Evolutionary conservation across 64 coral and sea anemone genomes (phyloP).

Genomic region (Stylophora pistillata): DNA sequence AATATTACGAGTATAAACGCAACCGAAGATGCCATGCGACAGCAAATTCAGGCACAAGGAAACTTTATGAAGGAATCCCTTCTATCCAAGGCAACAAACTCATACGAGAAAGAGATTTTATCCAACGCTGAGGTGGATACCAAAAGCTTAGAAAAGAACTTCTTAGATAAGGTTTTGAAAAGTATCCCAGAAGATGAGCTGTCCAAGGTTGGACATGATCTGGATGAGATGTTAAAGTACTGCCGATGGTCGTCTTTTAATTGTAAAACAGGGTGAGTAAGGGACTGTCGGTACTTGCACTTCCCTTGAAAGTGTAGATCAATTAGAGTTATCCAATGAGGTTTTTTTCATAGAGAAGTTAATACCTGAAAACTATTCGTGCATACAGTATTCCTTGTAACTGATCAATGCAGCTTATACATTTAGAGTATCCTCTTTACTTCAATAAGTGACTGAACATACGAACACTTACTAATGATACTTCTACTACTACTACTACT

Average conservation of each 20-base stretch:
- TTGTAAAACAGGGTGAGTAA: constrained; percentile 71
- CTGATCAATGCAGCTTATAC: not conserved
- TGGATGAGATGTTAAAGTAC: constrained; percentile 57
- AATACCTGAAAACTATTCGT: no score
- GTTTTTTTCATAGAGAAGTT: no score
- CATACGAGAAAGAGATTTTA: constrained; percentile 16
- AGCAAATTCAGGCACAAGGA: not conserved
- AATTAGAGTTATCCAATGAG: no score
- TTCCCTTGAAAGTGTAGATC: no score
- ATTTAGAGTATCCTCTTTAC: no score
- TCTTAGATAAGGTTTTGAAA: constrained; percentile 25
- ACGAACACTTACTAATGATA: no score
- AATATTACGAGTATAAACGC: not conserved
- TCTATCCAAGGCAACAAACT: constrained; percentile 2
- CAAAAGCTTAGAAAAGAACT: not conserved
- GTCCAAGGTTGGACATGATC: constrained; percentile 36
- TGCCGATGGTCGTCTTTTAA: constrained; percentile 76
- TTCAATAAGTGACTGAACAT: no score
- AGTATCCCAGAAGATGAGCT: constrained; percentile 30
- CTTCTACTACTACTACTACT: no score
- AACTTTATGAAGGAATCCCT: not conserved
- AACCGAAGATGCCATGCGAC: not conserved
- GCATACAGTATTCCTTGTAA: no score
- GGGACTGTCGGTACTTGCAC: no score
- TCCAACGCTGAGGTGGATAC: constrained; percentile 46